These are phyloP conservation scores for Tamias sibiricus DNA, from an alignment of 2,113 vertebrate species.

Conservation along the genomic window DNA sequence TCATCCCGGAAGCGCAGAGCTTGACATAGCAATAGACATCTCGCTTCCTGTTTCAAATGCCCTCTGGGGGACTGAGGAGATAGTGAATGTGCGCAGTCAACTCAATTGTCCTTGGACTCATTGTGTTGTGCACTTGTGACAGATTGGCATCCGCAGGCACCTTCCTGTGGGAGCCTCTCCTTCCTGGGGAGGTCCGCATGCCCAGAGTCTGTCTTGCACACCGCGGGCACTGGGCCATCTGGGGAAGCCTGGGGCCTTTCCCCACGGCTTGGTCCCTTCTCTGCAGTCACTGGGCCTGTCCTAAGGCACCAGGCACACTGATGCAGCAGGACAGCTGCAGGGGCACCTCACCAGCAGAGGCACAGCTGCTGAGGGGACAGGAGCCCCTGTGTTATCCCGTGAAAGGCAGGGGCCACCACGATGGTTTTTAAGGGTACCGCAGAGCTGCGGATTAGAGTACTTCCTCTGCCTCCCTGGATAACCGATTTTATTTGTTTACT, in stretches of 20 bases:
- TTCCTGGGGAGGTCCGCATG: background rate
- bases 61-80: background rate
- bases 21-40: constrained; percentile 14
- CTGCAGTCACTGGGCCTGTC: background rate
- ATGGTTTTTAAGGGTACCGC: rapidly evolving
- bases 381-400: no score
- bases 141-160: background rate
- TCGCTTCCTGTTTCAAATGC: constrained; percentile 36
- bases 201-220: background rate
- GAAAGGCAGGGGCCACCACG: no score
- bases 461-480: no score
- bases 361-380: rapidly evolving
- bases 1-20: constrained; percentile 11
- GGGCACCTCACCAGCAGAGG: background rate
- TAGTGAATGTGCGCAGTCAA: background rate
- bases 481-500: background rate
- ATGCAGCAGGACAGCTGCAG: rapidly evolving
- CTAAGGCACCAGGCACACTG: background rate
- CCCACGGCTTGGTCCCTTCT: background rate
- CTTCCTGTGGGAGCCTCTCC: background rate
- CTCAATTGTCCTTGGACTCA: background rate
- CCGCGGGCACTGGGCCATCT: background rate
- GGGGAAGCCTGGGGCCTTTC: background rate
- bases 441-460: background rate
- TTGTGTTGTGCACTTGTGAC: background rate